These are phyloP conservation scores for Eulemur mongoz DNA, from an alignment of 2,797 vertebrate species.

Conservation along the genomic window DNA sequence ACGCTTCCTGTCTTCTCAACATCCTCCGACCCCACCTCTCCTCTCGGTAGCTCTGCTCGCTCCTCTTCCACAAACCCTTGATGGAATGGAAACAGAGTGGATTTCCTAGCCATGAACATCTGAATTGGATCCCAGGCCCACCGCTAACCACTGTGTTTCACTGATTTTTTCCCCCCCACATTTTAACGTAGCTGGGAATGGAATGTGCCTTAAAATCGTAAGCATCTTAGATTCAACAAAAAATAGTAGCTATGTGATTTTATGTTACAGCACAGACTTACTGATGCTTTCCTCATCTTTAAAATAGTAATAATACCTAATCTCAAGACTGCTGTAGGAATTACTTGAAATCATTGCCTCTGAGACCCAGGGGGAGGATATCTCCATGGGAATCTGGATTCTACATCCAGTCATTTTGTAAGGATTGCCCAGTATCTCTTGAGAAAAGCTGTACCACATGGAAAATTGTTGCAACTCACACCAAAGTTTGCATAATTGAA, in stretches of 20 bases:
- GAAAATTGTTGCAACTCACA: background rate
- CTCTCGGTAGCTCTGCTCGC: background rate
- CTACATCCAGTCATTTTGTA: background rate
- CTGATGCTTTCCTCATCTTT: background rate
- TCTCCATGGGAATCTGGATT: background rate
- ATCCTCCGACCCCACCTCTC: background rate
- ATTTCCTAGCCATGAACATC: background rate
- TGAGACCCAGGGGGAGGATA: background rate
- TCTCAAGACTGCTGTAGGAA: background rate
- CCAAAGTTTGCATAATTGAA: background rate
- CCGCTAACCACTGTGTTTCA: background rate
- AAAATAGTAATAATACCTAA: background rate
- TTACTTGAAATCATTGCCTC: background rate
- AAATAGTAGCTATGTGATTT: background rate
- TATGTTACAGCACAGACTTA: background rate
- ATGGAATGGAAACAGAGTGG: background rate
- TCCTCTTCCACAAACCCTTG: background rate
- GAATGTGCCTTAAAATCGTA: background rate
- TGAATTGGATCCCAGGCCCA: background rate
- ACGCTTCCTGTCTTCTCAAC: background rate
- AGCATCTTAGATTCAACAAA: background rate
- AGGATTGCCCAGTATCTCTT: background rate
- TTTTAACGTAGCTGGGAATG: background rate
- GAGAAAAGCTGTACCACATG: background rate
- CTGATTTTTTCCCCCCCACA: too few species aligned